phyloP scores from a whole-genome alignment of 1,140 invertebrate species.

The Stegodyphus dumicola region DNA sequence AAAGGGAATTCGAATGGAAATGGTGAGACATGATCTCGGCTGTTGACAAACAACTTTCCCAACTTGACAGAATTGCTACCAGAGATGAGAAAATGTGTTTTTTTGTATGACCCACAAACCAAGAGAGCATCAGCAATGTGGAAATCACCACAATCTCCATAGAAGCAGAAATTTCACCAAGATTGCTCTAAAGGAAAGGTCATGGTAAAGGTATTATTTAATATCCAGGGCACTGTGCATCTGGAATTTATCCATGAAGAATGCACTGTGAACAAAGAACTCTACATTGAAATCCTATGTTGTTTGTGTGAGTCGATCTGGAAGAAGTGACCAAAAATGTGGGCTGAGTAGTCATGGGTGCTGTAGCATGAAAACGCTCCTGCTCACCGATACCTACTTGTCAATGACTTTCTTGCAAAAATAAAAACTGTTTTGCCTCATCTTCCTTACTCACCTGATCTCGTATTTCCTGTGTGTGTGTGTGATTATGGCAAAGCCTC shows the following conservation, averaged over 20 bases:
- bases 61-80: neutral
- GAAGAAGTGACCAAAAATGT: neutral
- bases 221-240: constrained; percentile 1
- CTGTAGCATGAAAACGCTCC: neutral
- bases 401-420: constrained; percentile 2
- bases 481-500: too few relatives aligned
- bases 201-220: neutral
- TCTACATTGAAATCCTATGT: neutral
- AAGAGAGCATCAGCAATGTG: constrained; percentile 1
- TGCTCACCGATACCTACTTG: neutral
- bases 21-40: neutral
- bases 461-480: too few relatives aligned
- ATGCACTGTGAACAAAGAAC: constrained; percentile 4
- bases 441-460: too few relatives aligned
- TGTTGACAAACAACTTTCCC: neutral
- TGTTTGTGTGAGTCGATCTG: neutral
- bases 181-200: neutral
- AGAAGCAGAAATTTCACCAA: constrained; percentile 1
- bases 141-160: constrained; percentile 4
- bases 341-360: constrained; percentile 4
- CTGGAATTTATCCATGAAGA: neutral
- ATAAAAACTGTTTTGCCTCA: neutral
- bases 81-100: neutral
- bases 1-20: neutral
- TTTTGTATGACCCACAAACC: neutral